These are phyloP conservation scores for Holacanthella duospinosa DNA, from an alignment of 2,888 invertebrate genomes.

Conservation along the genomic window DNA sequence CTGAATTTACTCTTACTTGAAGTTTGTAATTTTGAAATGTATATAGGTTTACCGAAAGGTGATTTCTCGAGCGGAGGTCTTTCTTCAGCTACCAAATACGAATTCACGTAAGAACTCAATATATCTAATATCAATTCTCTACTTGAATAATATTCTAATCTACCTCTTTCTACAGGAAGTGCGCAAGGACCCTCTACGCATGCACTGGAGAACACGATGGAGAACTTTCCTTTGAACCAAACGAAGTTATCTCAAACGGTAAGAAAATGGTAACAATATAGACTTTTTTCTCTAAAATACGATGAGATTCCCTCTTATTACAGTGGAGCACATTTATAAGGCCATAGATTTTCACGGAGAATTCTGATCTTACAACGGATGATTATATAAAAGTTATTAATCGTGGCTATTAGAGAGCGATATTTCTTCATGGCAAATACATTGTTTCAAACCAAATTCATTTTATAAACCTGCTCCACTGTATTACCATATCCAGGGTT, in stretches of 20 bases:
- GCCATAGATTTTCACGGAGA: too few relatives aligned
- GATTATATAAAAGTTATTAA: too few relatives aligned
- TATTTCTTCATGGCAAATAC: too few relatives aligned
- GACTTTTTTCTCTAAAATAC: neutral
- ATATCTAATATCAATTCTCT: slow-evolving; percentile 9
- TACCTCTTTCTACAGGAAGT: slow-evolving; percentile 49
- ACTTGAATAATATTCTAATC: too few relatives aligned
- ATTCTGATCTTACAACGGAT: too few relatives aligned
- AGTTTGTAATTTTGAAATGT: neutral
- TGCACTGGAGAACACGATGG: slow-evolving; percentile 94
- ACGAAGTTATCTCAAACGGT: slow-evolving; percentile 96
- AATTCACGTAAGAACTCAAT: slow-evolving; percentile 9
- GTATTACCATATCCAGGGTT: neutral
- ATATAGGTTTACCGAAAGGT: slow-evolving; percentile 6
- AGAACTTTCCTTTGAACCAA: slow-evolving; percentile 94
- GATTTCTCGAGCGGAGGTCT: slow-evolving; percentile 19
- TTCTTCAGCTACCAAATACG: slow-evolving; percentile 15
- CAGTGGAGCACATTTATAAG: too few relatives aligned
- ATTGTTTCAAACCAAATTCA: too few relatives aligned
- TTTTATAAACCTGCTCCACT: neutral
- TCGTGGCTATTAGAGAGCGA: too few relatives aligned
- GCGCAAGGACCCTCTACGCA: slow-evolving; percentile 88
- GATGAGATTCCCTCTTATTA: too few relatives aligned
- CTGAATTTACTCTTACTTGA: too few relatives aligned
- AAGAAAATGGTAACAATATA: slow-evolving; percentile 40